Conservation (phyloP, 1,140 invertebrate genomes). For the Zaprionus tsacasi region DNA sequence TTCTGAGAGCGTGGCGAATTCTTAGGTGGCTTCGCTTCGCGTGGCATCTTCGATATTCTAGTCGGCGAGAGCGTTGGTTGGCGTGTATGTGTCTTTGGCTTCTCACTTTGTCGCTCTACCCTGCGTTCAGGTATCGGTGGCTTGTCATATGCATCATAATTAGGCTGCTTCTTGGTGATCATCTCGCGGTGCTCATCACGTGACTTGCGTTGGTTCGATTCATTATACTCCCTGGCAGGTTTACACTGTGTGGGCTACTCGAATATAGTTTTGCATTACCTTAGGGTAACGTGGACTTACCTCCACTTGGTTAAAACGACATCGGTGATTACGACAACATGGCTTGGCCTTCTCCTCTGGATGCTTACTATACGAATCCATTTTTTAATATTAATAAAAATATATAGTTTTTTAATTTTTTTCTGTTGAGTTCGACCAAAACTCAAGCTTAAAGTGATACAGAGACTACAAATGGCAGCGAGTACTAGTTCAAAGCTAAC, state of each 20-base stretch:
- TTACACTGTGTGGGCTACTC: not conserved
- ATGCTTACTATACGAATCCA: not conserved
- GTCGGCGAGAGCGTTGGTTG: not conserved
- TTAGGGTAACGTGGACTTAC: not conserved
- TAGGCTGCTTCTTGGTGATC: not conserved
- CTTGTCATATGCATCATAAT: not conserved
- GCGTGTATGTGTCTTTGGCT: not conserved
- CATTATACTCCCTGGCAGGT: not conserved
- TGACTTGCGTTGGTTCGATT: not conserved
- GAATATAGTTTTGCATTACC: not conserved
- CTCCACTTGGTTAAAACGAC: not conserved
- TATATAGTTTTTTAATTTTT: not conserved
- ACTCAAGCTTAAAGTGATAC: not conserved
- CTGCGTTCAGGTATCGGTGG: not conserved
- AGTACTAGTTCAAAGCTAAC: not conserved
- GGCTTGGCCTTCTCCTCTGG: not conserved
- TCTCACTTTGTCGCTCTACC: not conserved
- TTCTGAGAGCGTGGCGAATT: not conserved
- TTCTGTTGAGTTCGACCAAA: not conserved
- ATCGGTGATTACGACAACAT: not conserved
- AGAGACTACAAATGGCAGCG: not conserved
- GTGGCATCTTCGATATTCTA: not conserved
- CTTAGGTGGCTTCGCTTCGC: not conserved
- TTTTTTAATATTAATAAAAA: not conserved
- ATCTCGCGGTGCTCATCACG: not conserved